A percentile compares a stretch with the other conserved stretches of the same genome.
Evolutionary conservation across 2,888 invertebrate species (phyloP).

Genomic region (Drymonia ruficornis): DNA sequence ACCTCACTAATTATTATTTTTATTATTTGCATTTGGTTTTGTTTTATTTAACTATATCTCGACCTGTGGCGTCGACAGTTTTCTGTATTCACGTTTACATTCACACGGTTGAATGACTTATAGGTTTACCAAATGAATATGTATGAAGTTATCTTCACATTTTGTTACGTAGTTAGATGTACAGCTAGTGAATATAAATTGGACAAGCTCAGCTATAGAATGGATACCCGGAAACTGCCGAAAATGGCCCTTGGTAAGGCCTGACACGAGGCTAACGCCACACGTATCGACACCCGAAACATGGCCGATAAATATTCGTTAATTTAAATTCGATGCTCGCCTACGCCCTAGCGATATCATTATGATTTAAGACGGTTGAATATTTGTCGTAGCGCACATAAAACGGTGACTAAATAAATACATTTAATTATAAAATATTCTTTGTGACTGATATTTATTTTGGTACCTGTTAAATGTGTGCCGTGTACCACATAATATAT

Average conservation of each 20-base stretch:
- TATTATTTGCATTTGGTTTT: constrained; percentile 32
- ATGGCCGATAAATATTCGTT: constrained; percentile 69
- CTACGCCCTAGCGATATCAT: constrained; percentile 63
- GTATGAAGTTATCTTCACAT: constrained; percentile 31
- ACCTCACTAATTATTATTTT: constrained; percentile 65
- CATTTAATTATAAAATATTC: constrained; percentile 28
- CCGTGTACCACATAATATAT: constrained; percentile 63
- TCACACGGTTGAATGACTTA: constrained; percentile 8
- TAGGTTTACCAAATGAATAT: constrained; percentile 22
- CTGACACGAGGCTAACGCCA: constrained; percentile 48
- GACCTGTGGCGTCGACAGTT: constrained; percentile 20
- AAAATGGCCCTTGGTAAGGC: constrained; percentile 60
- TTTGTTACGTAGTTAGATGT: constrained; percentile 49
- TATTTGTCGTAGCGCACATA: constrained; percentile 42
- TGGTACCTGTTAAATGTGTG: constrained; percentile 51
- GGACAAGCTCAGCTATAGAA: constrained; percentile 41
- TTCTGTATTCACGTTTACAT: constrained; percentile 18
- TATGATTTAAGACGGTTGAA: constrained; percentile 61
- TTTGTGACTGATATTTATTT: constrained; percentile 37
- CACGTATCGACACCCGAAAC: constrained; percentile 65
- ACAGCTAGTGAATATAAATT: constrained; percentile 60
- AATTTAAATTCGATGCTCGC: constrained; percentile 75
- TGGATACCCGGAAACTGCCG: constrained; percentile 68
- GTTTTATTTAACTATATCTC: constrained; percentile 23
- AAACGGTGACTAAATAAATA: constrained; percentile 31